These are phyloP conservation scores for Cephus pygmeus DNA, from an alignment of 2,888 invertebrate genomes.

Conservation along the genomic window DNA sequence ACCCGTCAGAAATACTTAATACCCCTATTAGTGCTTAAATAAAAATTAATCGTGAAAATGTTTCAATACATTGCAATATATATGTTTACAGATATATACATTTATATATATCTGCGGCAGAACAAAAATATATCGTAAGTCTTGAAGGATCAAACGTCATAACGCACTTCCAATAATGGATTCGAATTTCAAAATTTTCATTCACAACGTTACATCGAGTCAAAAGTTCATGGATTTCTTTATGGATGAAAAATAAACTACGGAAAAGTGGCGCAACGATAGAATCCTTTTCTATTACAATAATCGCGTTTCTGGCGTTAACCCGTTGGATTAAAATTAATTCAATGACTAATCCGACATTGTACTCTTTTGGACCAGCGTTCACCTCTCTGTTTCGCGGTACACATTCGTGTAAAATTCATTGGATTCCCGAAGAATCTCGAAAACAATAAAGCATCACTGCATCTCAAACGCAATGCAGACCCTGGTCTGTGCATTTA, in stretches of 20 bases:
- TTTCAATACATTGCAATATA: conserved; percentile 37
- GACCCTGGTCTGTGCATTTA: background rate
- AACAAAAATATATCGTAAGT: conserved; percentile 19
- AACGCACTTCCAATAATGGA: background rate
- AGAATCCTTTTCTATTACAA: background rate
- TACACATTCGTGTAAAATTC: background rate
- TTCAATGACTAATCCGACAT: background rate
- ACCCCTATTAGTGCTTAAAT: conserved; percentile 32
- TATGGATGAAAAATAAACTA: background rate
- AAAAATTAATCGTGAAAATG: conserved; percentile 28
- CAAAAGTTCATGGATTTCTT: background rate
- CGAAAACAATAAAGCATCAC: background rate
- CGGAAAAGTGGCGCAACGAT: background rate
- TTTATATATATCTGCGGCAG: conserved; percentile 26
- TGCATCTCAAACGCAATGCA: background rate
- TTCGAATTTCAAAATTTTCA: background rate
- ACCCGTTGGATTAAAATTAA: conserved; percentile 10
- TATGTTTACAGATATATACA: conserved; percentile 8
- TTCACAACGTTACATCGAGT: background rate
- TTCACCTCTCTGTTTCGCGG: background rate
- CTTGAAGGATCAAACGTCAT: background rate
- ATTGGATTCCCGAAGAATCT: background rate
- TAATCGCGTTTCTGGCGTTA: background rate
- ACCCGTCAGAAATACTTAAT: conserved; percentile 61
- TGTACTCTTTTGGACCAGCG: background rate